Conservation (phyloP, 2,797 vertebrate species). For the Melanotaenia parkinsoni region DNA sequence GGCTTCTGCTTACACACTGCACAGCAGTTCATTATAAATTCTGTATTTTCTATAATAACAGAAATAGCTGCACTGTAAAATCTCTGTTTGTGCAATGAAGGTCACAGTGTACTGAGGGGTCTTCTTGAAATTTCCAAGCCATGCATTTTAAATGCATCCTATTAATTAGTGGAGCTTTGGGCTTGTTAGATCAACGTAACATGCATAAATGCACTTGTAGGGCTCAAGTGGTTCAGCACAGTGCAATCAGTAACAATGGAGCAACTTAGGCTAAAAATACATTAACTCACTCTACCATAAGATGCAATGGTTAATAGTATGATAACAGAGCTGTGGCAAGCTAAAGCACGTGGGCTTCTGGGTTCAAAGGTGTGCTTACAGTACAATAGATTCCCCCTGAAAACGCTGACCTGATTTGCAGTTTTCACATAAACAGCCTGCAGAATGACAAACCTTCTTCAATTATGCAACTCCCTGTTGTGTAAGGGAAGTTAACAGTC, state of each 20-base stretch:
- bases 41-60: conserved; percentile 20
- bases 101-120: conserved; percentile 12
- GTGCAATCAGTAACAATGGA: conserved; percentile 22
- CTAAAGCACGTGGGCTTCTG: neutral
- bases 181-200: conserved; percentile 27
- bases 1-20: conserved; percentile 28
- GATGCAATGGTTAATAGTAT: neutral
- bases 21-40: conserved; percentile 47
- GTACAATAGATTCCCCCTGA: conserved; percentile 44
- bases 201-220: conserved; percentile 21
- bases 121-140: conserved; percentile 52
- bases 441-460: conserved; percentile 52
- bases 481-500: conserved; percentile 56
- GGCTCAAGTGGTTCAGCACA: conserved; percentile 20
- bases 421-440: conserved; percentile 73
- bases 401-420: conserved; percentile 73
- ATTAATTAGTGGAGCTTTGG: conserved; percentile 17
- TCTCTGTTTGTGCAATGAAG: conserved; percentile 10
- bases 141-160: conserved; percentile 63
- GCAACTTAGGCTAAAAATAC: conserved; percentile 15
- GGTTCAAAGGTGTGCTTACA: conserved; percentile 58
- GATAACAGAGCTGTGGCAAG: neutral
- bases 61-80: conserved; percentile 42
- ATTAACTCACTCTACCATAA: neutral
- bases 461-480: conserved; percentile 73